These are phyloP conservation scores for Athene noctua DNA, from an alignment of 2,113 vertebrate genomes.

Conservation along the genomic window DNA sequence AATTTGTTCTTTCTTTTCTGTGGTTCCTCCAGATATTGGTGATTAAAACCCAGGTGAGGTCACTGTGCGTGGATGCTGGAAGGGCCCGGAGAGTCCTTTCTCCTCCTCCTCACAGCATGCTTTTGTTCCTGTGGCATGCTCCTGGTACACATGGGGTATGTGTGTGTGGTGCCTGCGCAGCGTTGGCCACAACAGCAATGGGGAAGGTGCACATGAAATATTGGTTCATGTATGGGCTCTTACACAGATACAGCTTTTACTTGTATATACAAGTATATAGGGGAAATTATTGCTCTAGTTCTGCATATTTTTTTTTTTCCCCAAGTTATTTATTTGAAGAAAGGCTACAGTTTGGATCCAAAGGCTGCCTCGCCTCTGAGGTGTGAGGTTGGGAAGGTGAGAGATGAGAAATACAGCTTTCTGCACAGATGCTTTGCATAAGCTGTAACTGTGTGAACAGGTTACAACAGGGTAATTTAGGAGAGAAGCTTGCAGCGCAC, in stretches of 20 bases:
- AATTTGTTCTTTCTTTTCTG: background rate
- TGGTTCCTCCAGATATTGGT: background rate
- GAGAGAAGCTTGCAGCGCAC: background rate
- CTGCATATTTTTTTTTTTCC: background rate
- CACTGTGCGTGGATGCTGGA: background rate
- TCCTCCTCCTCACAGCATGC: background rate
- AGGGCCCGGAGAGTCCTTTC: background rate
- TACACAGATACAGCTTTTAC: background rate
- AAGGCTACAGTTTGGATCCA: background rate
- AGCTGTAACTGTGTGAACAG: background rate
- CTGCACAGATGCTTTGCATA: background rate
- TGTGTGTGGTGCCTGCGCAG: background rate
- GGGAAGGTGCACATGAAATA: background rate
- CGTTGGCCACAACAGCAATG: accelerated
- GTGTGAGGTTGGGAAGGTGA: background rate
- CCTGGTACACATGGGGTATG: accelerated
- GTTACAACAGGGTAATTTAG: background rate
- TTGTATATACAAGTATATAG: background rate
- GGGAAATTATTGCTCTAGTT: background rate
- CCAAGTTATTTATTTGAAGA: background rate
- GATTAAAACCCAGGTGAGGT: background rate
- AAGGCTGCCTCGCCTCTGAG: background rate
- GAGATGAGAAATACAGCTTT: background rate
- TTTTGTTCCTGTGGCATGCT: background rate
- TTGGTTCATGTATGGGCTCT: background rate